A percentile compares a stretch with the other conserved stretches of the same genome.
Evolutionary conservation across 2,113 vertebrate species (phyloP).

Genomic region (Fukomys damarensis): DNA sequence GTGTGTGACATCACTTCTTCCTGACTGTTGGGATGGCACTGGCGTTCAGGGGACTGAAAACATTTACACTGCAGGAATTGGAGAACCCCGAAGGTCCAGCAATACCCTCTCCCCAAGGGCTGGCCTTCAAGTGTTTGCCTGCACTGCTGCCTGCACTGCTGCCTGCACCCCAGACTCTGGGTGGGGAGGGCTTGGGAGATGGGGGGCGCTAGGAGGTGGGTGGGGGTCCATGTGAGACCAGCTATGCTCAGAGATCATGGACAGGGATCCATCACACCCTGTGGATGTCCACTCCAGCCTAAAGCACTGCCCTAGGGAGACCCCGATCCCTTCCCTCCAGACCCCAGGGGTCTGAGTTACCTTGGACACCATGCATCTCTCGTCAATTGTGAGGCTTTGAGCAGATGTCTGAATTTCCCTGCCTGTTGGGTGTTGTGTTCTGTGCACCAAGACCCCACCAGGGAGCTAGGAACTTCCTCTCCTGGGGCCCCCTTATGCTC

Average conservation of each 20-base stretch:
- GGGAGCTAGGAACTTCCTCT: rapidly evolving
- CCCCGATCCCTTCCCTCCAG: rapidly evolving
- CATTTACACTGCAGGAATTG: background rate
- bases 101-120: background rate
- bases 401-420: rapidly evolving
- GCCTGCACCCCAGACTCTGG: too few relatives aligned
- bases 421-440: rapidly evolving
- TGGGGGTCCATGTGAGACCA: background rate
- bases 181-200: background rate
- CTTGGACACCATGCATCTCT: rapidly evolving
- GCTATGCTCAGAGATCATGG: background rate
- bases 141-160: too few relatives aligned
- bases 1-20: background rate
- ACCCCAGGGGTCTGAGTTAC: too few relatives aligned
- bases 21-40: rapidly evolving
- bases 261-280: background rate
- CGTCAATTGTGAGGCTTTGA: background rate
- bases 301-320: too few relatives aligned
- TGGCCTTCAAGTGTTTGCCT: background rate
- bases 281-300: background rate
- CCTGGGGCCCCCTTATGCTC: rapidly evolving
- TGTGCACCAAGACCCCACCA: rapidly evolving
- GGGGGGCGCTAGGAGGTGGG: background rate
- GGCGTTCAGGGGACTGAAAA: too few relatives aligned
- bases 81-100: background rate